Evolutionary conservation across 2,888 invertebrate genomes (phyloP).

Genomic region (Cephus pulcher): DNA sequence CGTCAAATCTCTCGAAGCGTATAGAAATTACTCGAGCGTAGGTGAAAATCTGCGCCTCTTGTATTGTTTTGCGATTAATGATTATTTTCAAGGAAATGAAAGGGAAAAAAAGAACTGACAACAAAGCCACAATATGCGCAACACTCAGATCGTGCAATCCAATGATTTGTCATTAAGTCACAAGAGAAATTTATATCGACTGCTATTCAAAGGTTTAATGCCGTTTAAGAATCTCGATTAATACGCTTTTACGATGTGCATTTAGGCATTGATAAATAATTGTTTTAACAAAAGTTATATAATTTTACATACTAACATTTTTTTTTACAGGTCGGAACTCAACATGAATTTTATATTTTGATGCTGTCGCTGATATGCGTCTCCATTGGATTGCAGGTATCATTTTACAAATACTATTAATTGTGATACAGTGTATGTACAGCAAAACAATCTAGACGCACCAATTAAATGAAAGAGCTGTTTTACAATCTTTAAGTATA

Average conservation of each 20-base stretch:
- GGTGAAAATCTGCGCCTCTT: not conserved
- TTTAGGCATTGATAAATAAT: not conserved
- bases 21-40: not conserved
- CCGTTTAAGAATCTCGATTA: not conserved
- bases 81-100: conserved; percentile 5
- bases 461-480: not conserved
- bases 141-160: not conserved
- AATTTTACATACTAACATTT: not conserved
- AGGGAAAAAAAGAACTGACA: not conserved
- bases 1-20: not conserved
- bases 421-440: not conserved
- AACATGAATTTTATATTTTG: conserved; percentile 87
- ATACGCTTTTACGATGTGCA: not conserved
- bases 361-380: conserved; percentile 83
- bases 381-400: conserved; percentile 88
- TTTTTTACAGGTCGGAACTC: conserved; percentile 73
- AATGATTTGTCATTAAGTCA: not conserved
- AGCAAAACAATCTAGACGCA: not conserved
- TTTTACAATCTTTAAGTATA: not conserved
- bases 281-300: not conserved
- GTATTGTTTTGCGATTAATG: not conserved
- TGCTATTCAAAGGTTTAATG: not conserved
- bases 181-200: not conserved
- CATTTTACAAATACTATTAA: not conserved
- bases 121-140: not conserved